A percentile compares a stretch with the other conserved stretches of the same genome.
Conservation (phyloP, 2,113 vertebrate species). For the Alethe castanea region DNA sequence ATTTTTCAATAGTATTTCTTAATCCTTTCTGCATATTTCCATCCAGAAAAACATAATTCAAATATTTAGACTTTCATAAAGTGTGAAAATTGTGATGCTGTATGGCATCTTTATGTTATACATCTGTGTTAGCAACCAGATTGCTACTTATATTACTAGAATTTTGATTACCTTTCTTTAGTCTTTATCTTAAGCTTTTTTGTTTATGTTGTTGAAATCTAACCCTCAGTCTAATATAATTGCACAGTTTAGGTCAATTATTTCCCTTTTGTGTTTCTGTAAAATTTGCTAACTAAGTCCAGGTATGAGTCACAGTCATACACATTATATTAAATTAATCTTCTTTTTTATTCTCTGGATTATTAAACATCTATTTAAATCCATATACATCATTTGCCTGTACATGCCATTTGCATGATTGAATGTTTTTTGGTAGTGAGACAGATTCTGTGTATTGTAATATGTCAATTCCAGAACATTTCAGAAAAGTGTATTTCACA, state of each 20-base stretch:
- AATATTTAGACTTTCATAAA: not conserved
- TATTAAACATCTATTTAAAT: slow-evolving; percentile 33
- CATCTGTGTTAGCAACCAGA: not conserved
- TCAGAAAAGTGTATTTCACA: slow-evolving; percentile 37
- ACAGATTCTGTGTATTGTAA: not conserved
- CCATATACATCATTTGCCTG: not conserved
- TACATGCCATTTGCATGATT: not conserved
- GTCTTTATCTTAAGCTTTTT: not conserved
- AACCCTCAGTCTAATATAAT: not conserved
- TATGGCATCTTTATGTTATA: not conserved
- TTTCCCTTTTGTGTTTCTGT: not conserved
- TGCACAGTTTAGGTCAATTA: not conserved
- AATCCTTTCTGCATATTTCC: not conserved
- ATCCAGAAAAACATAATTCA: not conserved
- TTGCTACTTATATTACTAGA: not conserved
- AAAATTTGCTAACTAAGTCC: not conserved
- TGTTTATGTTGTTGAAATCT: not conserved
- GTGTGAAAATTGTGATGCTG: not conserved
- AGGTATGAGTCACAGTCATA: not conserved
- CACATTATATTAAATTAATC: not conserved
- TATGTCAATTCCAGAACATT: slow-evolving; percentile 25
- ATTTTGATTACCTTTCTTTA: not conserved
- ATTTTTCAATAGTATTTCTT: not conserved
- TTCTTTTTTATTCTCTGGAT: slow-evolving; percentile 1
- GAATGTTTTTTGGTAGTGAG: slow-evolving; percentile 8